Base-by-base conservation (phyloP, 2,113 vertebrate species). In the Empidonax traillii region DNA sequence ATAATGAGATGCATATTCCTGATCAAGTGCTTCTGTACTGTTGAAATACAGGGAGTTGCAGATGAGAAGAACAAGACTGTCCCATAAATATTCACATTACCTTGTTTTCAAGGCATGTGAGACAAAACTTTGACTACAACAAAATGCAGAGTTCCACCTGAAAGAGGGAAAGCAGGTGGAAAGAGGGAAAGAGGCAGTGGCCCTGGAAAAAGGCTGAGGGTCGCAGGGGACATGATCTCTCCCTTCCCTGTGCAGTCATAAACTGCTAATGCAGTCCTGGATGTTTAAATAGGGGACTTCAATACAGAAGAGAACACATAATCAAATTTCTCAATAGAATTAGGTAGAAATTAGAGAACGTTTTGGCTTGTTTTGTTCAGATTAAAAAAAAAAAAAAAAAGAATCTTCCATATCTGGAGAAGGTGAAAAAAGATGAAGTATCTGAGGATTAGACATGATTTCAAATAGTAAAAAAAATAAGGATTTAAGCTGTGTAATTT, bases 171-270 rank as follows among this genome's bases (percentile, higher is more conserved):
- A 76, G 1, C 2, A 58, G n/a, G n/a, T n/a, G n/a, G 43, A 81
- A 95, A 90, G 27, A 39, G 2, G 4, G 8, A 79, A 85, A 76
- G 1, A 58, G 7, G 2, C 2, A 49, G 17, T 28, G 24, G 8
- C 22, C 74, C 39, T 65, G 56, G n/a, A 51, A 88, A 74, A 58
- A 9, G 14, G 5, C 18, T 76, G 31, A 55, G 7, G 8, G 20
- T 78, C 56, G 61, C 27, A 68, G 25, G 0, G 1, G 15, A 37
- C 0, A 4, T 24, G 43, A 89, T 46, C 35, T 78, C 11, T 63
- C 8, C 15, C 28, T 73, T 85, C 10, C 13, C 21, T 41, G 9
- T 19, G 22, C 28, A 89, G 44, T 78, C 52, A 59, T 10, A 56
- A 80, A 68, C 19, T 35, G 28, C 3, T 87, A 59, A 47, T 23